Conservation (phyloP, 2,113 vertebrate genomes). For the Casuarius casuarius region DNA sequence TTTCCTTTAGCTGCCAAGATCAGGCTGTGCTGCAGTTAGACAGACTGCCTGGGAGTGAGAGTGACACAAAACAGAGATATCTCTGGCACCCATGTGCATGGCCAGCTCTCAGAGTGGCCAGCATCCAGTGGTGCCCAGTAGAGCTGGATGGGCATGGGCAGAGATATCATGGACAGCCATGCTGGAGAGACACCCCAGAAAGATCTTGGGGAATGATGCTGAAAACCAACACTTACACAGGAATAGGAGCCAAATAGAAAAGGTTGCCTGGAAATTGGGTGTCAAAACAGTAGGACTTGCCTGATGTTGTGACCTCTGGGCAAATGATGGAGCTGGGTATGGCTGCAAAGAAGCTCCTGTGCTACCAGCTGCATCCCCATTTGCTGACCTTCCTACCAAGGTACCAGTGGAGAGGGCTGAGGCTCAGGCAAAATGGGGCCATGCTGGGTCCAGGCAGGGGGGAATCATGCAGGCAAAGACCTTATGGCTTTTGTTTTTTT, state of each 20-base stretch:
- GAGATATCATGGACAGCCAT: rapidly evolving
- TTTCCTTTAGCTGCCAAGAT: neutral
- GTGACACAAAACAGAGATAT: rapidly evolving
- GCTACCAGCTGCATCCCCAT: rapidly evolving
- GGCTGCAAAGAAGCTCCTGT: rapidly evolving
- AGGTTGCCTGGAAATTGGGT: neutral
- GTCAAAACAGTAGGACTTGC: neutral
- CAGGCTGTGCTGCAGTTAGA: rapidly evolving
- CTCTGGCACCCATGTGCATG: rapidly evolving
- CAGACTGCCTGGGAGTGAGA: rapidly evolving
- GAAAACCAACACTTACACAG: neutral
- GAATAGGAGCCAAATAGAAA: rapidly evolving
- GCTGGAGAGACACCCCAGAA: neutral
- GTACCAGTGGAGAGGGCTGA: neutral
- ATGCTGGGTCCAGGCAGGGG: neutral
- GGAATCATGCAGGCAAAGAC: neutral
- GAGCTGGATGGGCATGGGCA: neutral
- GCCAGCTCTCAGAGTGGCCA: rapidly evolving
- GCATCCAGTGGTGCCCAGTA: rapidly evolving
- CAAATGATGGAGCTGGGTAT: rapidly evolving
- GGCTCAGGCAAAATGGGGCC: neutral
- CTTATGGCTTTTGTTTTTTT: slow-evolving; percentile 17
- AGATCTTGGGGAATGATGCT: neutral
- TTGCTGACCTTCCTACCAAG: neutral
- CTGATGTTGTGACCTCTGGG: neutral